Conservation (phyloP, 1,140 invertebrate genomes). For the Drosophila murphyi region DNA sequence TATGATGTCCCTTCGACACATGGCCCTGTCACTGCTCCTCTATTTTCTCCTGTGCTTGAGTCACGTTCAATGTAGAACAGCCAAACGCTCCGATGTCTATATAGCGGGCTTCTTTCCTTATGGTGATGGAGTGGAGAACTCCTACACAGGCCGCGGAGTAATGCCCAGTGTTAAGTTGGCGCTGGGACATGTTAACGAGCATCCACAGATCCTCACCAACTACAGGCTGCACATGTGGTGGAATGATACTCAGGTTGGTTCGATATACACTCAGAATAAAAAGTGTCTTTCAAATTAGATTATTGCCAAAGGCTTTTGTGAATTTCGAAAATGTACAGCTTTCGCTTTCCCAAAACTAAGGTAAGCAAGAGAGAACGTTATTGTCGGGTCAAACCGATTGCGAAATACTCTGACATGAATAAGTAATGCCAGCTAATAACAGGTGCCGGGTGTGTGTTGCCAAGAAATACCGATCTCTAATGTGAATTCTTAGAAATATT, state of each 20-base stretch:
- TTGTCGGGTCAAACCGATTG: too few species aligned
- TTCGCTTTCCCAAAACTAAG: too few species aligned
- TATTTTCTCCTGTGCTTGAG: slow-evolving; percentile 22
- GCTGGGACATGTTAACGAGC: slow-evolving; percentile 96
- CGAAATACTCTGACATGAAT: too few species aligned
- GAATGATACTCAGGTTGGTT: slow-evolving; percentile 96
- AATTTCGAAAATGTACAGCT: too few species aligned
- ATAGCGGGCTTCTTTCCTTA: slow-evolving; percentile 97
- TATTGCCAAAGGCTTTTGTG: too few species aligned
- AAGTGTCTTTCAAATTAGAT: too few species aligned
- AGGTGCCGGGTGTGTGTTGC: too few species aligned
- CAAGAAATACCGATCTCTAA: too few species aligned
- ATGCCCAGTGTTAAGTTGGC: slow-evolving; percentile 97
- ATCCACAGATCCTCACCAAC: slow-evolving; percentile 91
- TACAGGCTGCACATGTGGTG: slow-evolving; percentile 96
- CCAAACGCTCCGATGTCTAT: slow-evolving; percentile 89
- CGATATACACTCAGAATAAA: background rate
- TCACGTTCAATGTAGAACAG: slow-evolving; percentile 47
- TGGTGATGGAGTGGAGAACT: slow-evolving; percentile 90
- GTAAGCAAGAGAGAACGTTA: too few species aligned
- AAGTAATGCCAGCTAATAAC: too few species aligned
- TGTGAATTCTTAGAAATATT: too few species aligned
- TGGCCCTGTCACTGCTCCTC: slow-evolving; percentile 28
- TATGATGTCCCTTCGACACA: slow-evolving; percentile 52
- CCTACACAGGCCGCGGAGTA: slow-evolving; percentile 92